Percentiles rank a stretch among this genome's conserved stretches.
Conservation (phyloP, 2,113 vertebrate genomes). For the Cynoglossus semilaevis region DNA sequence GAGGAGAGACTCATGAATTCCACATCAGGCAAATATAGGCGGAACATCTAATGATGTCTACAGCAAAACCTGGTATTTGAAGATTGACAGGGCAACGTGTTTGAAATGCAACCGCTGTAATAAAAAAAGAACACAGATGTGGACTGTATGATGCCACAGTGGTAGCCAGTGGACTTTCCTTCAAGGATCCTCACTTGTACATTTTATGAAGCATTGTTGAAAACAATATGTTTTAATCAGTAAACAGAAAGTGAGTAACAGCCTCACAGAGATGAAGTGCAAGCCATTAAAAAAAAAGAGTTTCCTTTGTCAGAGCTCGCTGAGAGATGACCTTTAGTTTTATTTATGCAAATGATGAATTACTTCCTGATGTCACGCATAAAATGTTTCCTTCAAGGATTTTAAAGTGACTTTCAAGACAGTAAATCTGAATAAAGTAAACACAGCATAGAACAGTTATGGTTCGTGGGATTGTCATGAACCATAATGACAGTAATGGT, state of each 20-base stretch:
- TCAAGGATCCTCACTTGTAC: not conserved
- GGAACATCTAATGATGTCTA: constrained; percentile 23
- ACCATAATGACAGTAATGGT: too few relatives aligned
- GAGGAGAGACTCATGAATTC: constrained; percentile 28
- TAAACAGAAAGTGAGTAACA: not conserved
- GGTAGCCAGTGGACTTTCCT: not conserved
- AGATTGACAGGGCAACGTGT: constrained; percentile 19
- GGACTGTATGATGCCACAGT: constrained; percentile 8
- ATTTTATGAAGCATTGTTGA: not conserved
- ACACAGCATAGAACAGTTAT: too few relatives aligned
- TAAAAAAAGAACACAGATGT: constrained; percentile 6
- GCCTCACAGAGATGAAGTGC: not conserved
- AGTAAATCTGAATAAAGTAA: too few relatives aligned
- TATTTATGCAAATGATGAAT: constrained; percentile 51
- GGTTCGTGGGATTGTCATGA: too few relatives aligned
- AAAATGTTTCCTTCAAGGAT: not conserved
- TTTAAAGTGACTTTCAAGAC: not conserved
- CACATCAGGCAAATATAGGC: constrained; percentile 23
- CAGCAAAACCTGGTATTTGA: constrained; percentile 7
- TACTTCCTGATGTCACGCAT: constrained; percentile 31
- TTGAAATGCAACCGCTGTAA: constrained; percentile 31
- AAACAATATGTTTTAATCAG: not conserved
- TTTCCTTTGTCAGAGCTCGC: constrained; percentile 36
- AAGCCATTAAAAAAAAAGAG: constrained; percentile 35
- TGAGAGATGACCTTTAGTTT: constrained; percentile 38